Percentiles rank a stretch among this genome's conserved stretches.
Conservation (phyloP, 2,113 vertebrate species). For the Sclerurus mexicanus region DNA sequence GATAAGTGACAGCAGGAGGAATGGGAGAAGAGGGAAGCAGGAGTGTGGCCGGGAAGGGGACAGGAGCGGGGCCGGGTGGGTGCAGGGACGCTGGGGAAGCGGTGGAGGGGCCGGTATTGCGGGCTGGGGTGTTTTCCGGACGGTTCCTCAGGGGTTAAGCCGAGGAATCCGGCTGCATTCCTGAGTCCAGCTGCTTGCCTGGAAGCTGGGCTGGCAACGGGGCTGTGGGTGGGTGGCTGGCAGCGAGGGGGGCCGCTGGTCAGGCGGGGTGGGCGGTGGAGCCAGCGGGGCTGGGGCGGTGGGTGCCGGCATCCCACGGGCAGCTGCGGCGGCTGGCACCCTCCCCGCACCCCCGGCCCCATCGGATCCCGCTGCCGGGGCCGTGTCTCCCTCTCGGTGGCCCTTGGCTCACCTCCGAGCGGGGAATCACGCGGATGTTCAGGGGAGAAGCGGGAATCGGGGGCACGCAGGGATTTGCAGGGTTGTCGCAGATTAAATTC, state of each 20-base stretch:
- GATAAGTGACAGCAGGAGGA: neutral
- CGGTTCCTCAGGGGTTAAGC: slow-evolving; percentile 49
- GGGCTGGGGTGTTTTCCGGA: neutral
- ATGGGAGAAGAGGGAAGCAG: neutral
- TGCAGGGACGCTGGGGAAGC: neutral
- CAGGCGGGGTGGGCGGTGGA: neutral
- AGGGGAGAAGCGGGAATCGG: slow-evolving; percentile 18
- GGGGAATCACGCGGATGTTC: slow-evolving; percentile 27
- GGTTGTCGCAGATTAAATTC: slow-evolving; percentile 26
- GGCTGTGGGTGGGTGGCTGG: slow-evolving; percentile 60
- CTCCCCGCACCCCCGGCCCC: neutral
- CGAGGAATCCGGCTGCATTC: slow-evolving; percentile 58
- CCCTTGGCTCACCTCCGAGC: slow-evolving; percentile 40
- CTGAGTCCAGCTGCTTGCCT: slow-evolving; percentile 68
- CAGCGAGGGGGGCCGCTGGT: neutral
- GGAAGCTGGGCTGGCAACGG: slow-evolving; percentile 61
- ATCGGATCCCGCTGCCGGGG: neutral
- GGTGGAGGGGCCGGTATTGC: rapidly evolving
- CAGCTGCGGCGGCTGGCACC: neutral
- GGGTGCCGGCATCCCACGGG: neutral
- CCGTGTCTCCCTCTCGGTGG: neutral
- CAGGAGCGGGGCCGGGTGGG: neutral
- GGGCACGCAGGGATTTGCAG: slow-evolving; percentile 39
- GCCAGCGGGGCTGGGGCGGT: neutral
- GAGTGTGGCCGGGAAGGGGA: neutral